These are phyloP conservation scores for Oplegnathus fasciatus DNA, from an alignment of 2,113 vertebrate species.

Conservation along the genomic window DNA sequence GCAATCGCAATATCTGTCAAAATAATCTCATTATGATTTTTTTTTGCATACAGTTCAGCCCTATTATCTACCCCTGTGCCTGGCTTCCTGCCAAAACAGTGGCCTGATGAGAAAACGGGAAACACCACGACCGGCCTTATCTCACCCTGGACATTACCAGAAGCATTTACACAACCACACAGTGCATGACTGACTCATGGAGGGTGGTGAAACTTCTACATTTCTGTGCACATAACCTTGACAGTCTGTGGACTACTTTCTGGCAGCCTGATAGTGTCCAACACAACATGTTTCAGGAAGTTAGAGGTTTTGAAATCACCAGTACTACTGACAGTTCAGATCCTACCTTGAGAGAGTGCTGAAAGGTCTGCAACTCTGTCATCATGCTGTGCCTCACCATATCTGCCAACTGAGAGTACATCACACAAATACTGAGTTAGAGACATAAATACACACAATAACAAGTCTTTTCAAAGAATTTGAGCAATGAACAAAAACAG, in stretches of 20 bases:
- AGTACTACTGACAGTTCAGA: neutral
- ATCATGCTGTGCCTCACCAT: slow-evolving; percentile 78
- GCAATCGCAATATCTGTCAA: no score
- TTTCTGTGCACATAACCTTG: slow-evolving; percentile 20
- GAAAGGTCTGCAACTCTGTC: slow-evolving; percentile 76
- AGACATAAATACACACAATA: neutral
- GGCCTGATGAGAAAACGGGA: slow-evolving; percentile 38
- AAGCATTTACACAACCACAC: slow-evolving; percentile 43
- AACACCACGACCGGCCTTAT: slow-evolving; percentile 35
- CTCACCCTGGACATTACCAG: slow-evolving; percentile 59
- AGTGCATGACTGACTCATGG: slow-evolving; percentile 50
- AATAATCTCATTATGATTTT: no score
- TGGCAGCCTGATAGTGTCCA: neutral
- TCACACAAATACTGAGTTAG: slow-evolving; percentile 16
- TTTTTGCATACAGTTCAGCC: no score
- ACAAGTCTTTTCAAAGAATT: neutral
- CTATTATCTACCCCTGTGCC: slow-evolving; percentile 6
- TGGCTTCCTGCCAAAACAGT: slow-evolving; percentile 50
- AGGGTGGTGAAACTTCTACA: slow-evolving; percentile 34
- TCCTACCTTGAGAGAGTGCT: slow-evolving; percentile 77
- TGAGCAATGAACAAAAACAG: neutral
- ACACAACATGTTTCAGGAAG: slow-evolving; percentile 20
- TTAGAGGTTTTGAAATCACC: slow-evolving; percentile 5
- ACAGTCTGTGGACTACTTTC: neutral
- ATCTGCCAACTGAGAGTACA: slow-evolving; percentile 72